Evolutionary conservation across 2,888 invertebrate genomes (phyloP).

Genomic region (Mythimna lalbum): DNA sequence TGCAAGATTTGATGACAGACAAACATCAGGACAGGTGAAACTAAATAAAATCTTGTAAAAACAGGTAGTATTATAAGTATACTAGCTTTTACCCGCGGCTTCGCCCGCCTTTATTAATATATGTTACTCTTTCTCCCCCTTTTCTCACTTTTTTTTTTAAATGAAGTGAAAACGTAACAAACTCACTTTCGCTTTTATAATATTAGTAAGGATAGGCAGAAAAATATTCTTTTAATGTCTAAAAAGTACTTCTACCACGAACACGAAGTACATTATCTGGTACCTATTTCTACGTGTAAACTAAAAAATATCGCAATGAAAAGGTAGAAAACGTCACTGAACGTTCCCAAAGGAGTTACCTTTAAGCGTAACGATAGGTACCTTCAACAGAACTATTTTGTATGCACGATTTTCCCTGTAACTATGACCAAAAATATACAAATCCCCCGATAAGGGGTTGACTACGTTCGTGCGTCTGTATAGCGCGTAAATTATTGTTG

Average conservation of each 20-base stretch:
- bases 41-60: no score
- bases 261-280: conserved; percentile 9
- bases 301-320: conserved; percentile 33
- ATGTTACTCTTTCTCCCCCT: no score
- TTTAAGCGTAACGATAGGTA: conserved; percentile 23
- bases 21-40: no score
- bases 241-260: not conserved
- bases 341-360: conserved; percentile 33
- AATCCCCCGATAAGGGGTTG: conserved; percentile 42
- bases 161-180: no score
- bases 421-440: conserved; percentile 43
- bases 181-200: no score
- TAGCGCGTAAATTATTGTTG: conserved; percentile 48
- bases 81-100: no score
- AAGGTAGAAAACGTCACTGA: conserved; percentile 15
- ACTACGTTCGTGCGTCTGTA: conserved; percentile 41
- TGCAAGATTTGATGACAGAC: no score
- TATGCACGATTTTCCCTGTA: conserved; percentile 15
- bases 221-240: not conserved
- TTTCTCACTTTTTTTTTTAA: no score
- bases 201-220: no score
- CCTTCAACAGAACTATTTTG: conserved; percentile 33
- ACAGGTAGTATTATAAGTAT: no score
- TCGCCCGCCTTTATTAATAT: no score
- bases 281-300: conserved; percentile 7